Conservation (phyloP, 2,888 invertebrate genomes). For the Andrena trimmerana region DNA sequence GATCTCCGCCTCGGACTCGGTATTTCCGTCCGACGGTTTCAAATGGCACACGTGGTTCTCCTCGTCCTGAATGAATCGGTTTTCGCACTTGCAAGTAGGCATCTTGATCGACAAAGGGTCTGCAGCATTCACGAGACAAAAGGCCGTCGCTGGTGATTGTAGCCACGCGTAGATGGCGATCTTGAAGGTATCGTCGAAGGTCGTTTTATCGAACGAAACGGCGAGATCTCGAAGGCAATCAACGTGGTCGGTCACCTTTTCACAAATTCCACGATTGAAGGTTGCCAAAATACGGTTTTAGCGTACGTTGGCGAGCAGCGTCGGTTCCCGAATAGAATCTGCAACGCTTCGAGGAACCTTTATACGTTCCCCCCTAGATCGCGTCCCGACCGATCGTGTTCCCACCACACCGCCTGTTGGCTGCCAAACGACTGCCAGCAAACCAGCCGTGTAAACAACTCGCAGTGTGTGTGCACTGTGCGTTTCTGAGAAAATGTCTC, state of each 20-base stretch:
- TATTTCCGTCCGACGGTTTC: slow-evolving; percentile 58
- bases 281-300: too few species aligned
- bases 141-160: neutral
- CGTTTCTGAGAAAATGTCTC: too few species aligned
- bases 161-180: neutral
- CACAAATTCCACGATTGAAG: neutral
- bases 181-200: neutral
- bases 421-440: slow-evolving; percentile 30
- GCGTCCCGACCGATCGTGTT: slow-evolving; percentile 7
- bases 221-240: neutral
- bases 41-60: slow-evolving; percentile 71
- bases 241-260: neutral
- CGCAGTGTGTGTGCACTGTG: too few species aligned
- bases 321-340: slow-evolving; percentile 43
- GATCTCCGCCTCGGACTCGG: slow-evolving; percentile 9
- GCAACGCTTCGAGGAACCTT: slow-evolving; percentile 41
- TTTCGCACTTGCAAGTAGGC: slow-evolving; percentile 79
- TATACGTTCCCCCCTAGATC: slow-evolving; percentile 27
- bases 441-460: too few species aligned
- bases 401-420: slow-evolving; percentile 29
- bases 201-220: neutral
- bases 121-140: neutral
- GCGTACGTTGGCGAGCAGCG: neutral
- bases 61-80: slow-evolving; percentile 48
- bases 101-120: slow-evolving; percentile 57